These are phyloP conservation scores for Eristalis pertinax DNA, from an alignment of 2,888 invertebrate genomes.

Conservation along the genomic window DNA sequence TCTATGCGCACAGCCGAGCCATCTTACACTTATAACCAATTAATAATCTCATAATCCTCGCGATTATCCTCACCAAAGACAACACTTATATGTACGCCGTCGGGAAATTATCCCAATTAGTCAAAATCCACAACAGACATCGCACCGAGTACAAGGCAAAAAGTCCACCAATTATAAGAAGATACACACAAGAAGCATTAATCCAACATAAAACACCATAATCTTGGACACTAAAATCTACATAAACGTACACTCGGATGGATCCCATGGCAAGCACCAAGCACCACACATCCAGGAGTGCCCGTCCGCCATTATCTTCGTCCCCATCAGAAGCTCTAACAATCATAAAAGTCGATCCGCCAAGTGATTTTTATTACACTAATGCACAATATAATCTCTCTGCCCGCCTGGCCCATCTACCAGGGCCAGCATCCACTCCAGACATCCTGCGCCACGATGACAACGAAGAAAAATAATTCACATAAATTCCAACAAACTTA, in stretches of 20 bases:
- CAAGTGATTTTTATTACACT: constrained; percentile 72
- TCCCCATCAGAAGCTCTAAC: constrained; percentile 55
- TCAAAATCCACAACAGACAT: constrained; percentile 18
- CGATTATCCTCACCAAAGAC: constrained; percentile 11
- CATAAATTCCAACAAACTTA: constrained; percentile 71
- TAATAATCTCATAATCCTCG: not conserved
- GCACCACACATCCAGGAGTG: not conserved
- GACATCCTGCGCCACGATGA: constrained; percentile 32
- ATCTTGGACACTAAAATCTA: constrained; percentile 62
- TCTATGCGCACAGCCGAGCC: not conserved
- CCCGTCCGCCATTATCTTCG: not conserved
- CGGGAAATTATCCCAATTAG: constrained; percentile 54
- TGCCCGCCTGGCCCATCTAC: not conserved
- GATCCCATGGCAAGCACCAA: constrained; percentile 4
- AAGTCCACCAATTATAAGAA: constrained; percentile 56
- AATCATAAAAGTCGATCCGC: constrained; percentile 60
- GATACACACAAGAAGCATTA: constrained; percentile 45
- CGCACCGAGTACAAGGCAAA: constrained; percentile 16
- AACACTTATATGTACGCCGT: constrained; percentile 1
- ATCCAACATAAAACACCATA: constrained; percentile 69
- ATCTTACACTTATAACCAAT: not conserved
- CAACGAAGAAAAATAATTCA: constrained; percentile 69
- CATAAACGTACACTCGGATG: constrained; percentile 32
- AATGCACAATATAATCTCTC: constrained; percentile 69
- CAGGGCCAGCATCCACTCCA: not conserved